Conservation (phyloP, 2,797 vertebrate genomes). For the Borostomias antarcticus region DNA sequence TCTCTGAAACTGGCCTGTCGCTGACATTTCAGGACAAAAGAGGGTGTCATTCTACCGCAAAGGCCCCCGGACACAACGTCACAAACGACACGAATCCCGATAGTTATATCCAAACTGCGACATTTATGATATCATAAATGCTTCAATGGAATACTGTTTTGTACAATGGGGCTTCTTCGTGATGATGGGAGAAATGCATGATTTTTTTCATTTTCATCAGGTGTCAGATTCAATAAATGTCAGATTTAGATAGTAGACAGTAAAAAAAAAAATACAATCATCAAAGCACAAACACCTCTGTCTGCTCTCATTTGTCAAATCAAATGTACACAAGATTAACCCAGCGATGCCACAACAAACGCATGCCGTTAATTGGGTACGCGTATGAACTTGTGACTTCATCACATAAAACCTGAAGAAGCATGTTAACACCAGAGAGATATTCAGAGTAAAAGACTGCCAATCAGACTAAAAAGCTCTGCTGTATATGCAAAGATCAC, state of each 20-base stretch:
- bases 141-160: constrained; percentile 26
- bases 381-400: not conserved
- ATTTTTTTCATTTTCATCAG: not conserved
- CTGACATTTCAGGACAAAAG: constrained; percentile 54
- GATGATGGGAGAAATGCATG: constrained; percentile 39
- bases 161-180: constrained; percentile 46
- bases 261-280: not conserved
- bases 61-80: constrained; percentile 11
- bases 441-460: constrained; percentile 39
- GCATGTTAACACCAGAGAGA: not conserved
- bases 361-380: not conserved
- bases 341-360: not conserved
- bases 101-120: constrained; percentile 24
- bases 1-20: constrained; percentile 27
- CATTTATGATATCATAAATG: constrained; percentile 31
- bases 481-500: constrained; percentile 46
- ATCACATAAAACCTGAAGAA: not conserved
- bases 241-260: constrained; percentile 2
- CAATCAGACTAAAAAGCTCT: constrained; percentile 39
- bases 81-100: constrained; percentile 19
- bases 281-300: no score
- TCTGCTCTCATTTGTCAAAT: no score
- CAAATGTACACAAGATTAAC: no score
- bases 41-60: constrained; percentile 37
- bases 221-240: constrained; percentile 30